A percentile compares a stretch with the other conserved stretches of the same genome.
phyloP scores from a whole-genome alignment of 2,113 vertebrate genomes.

The Excalfactoria chinensis region DNA sequence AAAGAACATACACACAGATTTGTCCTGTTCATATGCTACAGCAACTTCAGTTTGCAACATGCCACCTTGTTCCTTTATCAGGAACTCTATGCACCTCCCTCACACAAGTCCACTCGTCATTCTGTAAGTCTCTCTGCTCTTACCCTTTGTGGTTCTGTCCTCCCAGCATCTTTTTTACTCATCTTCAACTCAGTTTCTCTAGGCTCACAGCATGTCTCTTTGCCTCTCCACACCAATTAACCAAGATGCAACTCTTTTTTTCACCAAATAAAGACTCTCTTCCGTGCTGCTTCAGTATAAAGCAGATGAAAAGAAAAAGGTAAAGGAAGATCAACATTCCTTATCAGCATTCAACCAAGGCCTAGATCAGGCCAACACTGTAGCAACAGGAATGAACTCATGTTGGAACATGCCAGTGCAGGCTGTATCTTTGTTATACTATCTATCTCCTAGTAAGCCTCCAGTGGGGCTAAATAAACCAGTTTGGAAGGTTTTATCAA shows the following conservation, averaged over 20 bases:
- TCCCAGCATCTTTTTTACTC: not conserved
- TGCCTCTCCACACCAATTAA: not conserved
- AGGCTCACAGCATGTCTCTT: not conserved
- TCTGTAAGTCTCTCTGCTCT: not conserved
- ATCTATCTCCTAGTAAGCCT: slow-evolving; percentile 13
- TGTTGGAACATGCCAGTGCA: not conserved
- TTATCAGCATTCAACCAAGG: not conserved
- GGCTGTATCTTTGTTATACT: not conserved
- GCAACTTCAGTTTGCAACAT: not conserved
- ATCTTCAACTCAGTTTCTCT: not conserved
- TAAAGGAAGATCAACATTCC: not conserved
- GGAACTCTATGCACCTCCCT: not conserved
- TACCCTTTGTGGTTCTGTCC: not conserved
- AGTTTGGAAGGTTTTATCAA: slow-evolving; percentile 6
- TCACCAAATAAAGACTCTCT: not conserved
- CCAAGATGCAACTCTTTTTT: not conserved
- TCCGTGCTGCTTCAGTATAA: not conserved
- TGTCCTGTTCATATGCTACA: not conserved
- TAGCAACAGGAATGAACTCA: not conserved
- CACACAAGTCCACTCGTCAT: not conserved
- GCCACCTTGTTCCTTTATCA: not conserved
- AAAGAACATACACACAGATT: not conserved
- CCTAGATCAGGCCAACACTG: not conserved
- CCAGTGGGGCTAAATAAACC: not conserved
- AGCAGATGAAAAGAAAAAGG: not conserved